A percentile compares a stretch with the other conserved stretches of the same genome.
Conservation (phyloP, 1,140 invertebrate genomes). For the Chionoecetes opilio region DNA sequence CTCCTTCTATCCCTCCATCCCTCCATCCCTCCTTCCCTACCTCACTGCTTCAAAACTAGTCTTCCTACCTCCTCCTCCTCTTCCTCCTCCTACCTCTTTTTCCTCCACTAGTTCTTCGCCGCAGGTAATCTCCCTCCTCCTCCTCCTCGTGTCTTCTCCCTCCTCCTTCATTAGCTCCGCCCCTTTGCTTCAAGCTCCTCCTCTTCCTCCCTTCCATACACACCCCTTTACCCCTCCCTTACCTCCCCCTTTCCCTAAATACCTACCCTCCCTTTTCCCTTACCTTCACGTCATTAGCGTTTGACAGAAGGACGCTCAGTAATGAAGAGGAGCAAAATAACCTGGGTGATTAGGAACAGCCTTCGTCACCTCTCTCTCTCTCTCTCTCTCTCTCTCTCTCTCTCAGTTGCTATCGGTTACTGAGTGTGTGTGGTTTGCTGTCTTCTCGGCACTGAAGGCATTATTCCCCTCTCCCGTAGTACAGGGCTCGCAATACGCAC, state of each 20-base stretch:
- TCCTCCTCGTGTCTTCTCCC: neutral
- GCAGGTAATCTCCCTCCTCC: neutral
- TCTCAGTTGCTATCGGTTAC: too few relatives aligned
- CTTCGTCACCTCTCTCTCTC: neutral
- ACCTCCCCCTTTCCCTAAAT: too few relatives aligned
- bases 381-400: too few relatives aligned
- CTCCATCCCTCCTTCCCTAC: neutral
- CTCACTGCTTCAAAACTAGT: neutral
- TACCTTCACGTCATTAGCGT: too few relatives aligned
- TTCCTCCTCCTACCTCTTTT: too few relatives aligned
- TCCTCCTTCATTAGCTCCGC: neutral
- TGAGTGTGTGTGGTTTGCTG: too few relatives aligned
- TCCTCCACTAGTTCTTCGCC: neutral
- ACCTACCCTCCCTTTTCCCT: too few relatives aligned
- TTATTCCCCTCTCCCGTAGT: too few relatives aligned
- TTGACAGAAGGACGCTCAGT: too few relatives aligned
- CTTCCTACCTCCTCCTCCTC: neutral
- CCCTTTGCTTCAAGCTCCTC: neutral
- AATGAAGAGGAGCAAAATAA: neutral
- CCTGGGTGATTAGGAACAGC: neutral
- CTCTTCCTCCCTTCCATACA: neutral
- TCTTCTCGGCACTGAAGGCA: too few relatives aligned
- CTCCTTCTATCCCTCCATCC: neutral
- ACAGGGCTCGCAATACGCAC: conserved; percentile 89
- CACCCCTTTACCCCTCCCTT: too few relatives aligned